These are phyloP conservation scores for Tholera decimalis DNA, from an alignment of 2,888 invertebrate genomes.

Conservation along the genomic window DNA sequence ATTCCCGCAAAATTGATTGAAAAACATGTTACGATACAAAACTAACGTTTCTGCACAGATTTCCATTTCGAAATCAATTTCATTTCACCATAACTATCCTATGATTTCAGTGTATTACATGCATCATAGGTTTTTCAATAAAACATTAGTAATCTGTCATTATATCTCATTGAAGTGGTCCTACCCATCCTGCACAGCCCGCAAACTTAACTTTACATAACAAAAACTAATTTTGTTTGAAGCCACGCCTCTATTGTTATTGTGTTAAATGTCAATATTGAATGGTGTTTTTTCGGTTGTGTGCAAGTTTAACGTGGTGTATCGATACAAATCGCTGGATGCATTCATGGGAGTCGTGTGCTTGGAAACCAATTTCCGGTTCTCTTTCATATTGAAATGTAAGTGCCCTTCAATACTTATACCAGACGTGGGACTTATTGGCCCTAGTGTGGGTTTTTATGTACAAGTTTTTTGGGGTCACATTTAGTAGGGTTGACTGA, in stretches of 20 bases:
- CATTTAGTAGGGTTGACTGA: conserved; percentile 45
- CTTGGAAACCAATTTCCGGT: conserved; percentile 90
- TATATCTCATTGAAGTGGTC: conserved; percentile 71
- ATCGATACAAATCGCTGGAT: conserved; percentile 86
- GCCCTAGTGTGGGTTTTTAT: conserved; percentile 42
- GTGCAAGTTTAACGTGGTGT: conserved; percentile 70
- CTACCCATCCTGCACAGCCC: conserved; percentile 66
- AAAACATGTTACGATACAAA: conserved; percentile 14
- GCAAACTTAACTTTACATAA: conserved; percentile 56
- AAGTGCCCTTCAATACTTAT: conserved; percentile 80
- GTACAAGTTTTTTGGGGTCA: conserved; percentile 46
- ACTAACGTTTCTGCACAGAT: conserved; percentile 35
- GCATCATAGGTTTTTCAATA: conserved; percentile 71
- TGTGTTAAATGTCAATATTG: conserved; percentile 66
- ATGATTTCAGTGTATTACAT: conserved; percentile 69
- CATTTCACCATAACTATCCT: conserved; percentile 60
- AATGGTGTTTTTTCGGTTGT: conserved; percentile 57
- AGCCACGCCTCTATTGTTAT: conserved; percentile 42
- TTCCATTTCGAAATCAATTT: conserved; percentile 55
- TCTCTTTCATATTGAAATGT: conserved; percentile 89
- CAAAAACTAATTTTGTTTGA: conserved; percentile 34
- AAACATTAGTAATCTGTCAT: conserved; percentile 74
- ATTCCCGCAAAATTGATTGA: conserved; percentile 25
- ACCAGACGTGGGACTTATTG: conserved; percentile 71
- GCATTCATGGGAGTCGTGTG: conserved; percentile 82